Base-by-base conservation (phyloP, 2,113 vertebrate species). In the Trogon surrucura region DNA sequence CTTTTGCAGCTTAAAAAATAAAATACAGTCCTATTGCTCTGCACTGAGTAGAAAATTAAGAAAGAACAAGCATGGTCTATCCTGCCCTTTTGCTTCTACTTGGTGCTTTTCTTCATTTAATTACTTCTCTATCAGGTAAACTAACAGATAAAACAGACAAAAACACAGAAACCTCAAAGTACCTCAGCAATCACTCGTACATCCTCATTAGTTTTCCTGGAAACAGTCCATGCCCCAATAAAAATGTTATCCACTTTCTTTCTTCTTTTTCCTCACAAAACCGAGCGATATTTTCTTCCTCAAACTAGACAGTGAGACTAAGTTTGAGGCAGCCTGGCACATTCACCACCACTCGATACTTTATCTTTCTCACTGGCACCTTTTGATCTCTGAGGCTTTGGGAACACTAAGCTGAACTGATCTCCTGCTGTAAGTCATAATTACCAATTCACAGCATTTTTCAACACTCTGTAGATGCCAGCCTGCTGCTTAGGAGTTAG, bases 271-370 rank as follows among this genome's bases (percentile, higher is more conserved):
- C 13, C 6, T 41, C 53, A 73, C 58, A 56, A 65, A 80, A 91
- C 48, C 77, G n/a, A 88, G 38, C 88, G 74, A 60, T 62, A 65
- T 94, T 97, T 97, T 91, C 41, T 61, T 45, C 88, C 87, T 85
- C 84, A 32, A 96, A 95, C 91, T 62, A 34, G 89, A 94, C 67
- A 80, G 89, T 23, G 38, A 84, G 97, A 91, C 87, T 57, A 95
- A 97, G 94, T 98, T 97, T 96, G 90, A 96, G 97, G 91, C 92
- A 96, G 96, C 93, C 97, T 95, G 96, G 95, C 92, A 95, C 30
- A 85, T 75, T 88, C 62, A 48, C 90, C 78, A 96, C 95, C 96
- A 95, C 92, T 91, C 0, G 11, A 94, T 92, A 82, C 87, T 83
- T 93, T 57, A 93, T 92, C 97, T 96, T 95, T 69, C 91, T 96